These are phyloP conservation scores for Sitta carolinensis DNA, from an alignment of 2,797 vertebrate species.

Conservation along the genomic window DNA sequence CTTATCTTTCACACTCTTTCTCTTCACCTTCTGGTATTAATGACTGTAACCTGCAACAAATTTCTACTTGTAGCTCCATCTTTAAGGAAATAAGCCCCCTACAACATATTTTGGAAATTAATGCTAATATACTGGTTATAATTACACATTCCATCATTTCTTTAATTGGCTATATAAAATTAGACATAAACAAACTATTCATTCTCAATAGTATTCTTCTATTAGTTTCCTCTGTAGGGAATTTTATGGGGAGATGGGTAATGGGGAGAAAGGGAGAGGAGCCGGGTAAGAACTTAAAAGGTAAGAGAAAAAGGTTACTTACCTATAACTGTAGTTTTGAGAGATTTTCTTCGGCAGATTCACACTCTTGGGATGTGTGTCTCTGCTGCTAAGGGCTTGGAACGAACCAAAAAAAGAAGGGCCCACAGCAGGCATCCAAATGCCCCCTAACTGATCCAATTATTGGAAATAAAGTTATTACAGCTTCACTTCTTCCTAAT, in stretches of 20 bases:
- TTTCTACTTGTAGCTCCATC: neutral
- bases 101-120: neutral
- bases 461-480: constrained; percentile 30
- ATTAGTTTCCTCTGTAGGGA: neutral
- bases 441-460: constrained; percentile 50
- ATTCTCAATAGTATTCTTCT: neutral
- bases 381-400: constrained; percentile 61
- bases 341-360: constrained; percentile 64
- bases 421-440: constrained; percentile 46
- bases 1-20: neutral
- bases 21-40: neutral
- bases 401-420: constrained; percentile 30
- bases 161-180: neutral
- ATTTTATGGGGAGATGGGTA: neutral
- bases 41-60: neutral
- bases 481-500: constrained; percentile 14
- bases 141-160: neutral
- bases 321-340: constrained; percentile 62
- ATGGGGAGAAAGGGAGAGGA: neutral
- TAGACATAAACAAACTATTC: neutral
- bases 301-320: constrained; percentile 64
- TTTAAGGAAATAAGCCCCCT: neutral
- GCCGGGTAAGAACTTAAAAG: neutral
- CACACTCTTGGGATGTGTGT: constrained; percentile 62
- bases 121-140: neutral